Evolutionary conservation across 37 sponge, comb jelly and placozoan species (phyloP).

Genomic region (Halisarca cf. caerulea): DNA sequence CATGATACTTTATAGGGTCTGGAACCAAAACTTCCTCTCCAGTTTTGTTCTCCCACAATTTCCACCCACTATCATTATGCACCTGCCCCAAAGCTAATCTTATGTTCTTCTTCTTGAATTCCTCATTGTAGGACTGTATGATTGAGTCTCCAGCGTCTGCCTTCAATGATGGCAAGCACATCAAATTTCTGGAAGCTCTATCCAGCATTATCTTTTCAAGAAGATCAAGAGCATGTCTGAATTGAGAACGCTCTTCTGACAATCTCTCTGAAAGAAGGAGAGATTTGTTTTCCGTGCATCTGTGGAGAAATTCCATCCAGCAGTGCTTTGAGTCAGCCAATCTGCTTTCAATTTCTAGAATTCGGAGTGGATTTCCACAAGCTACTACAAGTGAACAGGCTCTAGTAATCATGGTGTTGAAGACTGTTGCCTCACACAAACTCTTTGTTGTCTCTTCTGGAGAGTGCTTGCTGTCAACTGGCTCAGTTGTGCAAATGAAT

Average conservation of each 20-base stretch:
- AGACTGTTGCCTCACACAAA: constrained; percentile 56
- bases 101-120: not conserved
- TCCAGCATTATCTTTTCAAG: not conserved
- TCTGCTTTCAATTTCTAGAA: constrained; percentile 41
- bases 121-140: not conserved
- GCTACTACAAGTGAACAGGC: constrained; percentile 65
- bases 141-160: not conserved
- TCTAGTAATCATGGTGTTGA: constrained; percentile 78
- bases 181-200: not conserved
- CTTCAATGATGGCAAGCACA: not conserved
- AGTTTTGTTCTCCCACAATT: not conserved
- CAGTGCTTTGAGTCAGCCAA: constrained; percentile 19
- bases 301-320: constrained; percentile 65
- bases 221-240: not conserved
- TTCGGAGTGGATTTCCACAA: constrained; percentile 69
- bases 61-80: constrained; percentile 13
- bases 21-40: not conserved
- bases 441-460: constrained; percentile 50
- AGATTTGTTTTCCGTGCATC: constrained; percentile 54
- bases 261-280: constrained; percentile 12
- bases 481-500: constrained; percentile 55
- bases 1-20: no score
- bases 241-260: not conserved
- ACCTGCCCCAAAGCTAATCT: not conserved
- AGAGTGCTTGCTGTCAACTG: not conserved